Evolutionary conservation across 2,888 invertebrate genomes (phyloP), one percentile per base, ranked within the genome.

Genomic region (Cephus pygmeus): DNA sequence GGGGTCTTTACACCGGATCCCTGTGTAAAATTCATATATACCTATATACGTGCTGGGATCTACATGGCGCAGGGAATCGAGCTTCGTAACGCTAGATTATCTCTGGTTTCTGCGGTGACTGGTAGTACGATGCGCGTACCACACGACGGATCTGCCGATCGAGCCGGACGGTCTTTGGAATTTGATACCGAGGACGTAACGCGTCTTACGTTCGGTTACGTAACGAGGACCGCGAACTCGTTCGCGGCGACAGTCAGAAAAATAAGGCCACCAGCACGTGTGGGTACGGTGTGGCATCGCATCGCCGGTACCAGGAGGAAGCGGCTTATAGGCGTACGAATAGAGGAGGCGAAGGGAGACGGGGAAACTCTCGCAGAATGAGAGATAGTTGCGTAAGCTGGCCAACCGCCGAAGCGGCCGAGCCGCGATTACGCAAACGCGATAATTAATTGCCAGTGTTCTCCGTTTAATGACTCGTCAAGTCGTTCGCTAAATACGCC

Each of bases 371-470:
- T 81, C 78, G 81, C 80, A 82, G 85, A 85, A 86, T 87, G 84
- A 86, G 82, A 84, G 84, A 87, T 86, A 84, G 85, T 87, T 87
- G 85, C 87, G 87, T 85, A 87, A 87, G 82, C 81, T 83, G 77
- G 76, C 73, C 33, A 80, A 80, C 82, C 84, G 83, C 81, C 84
- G 84, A 82, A 81, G 81, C 82, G 82, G 83, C 82, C 83, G 82
- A 83, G 81, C 83, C 79, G 84, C 86, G 86, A 88, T 88, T 88
- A 89, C 88, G 89, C 85, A 88, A 89, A 88, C 86, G 86, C 86
- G 86, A 89, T 88, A 89, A 89, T 89, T 89, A 89, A 88, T 89
- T 88, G 88, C 86, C 83, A 84, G 85, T 87, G 84, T 88, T 88
- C 84, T 85, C 86, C 85, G 88, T 88, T 88, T 87, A 87, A 89